Percentiles rank a stretch among this genome's conserved stretches.
These are phyloP conservation scores for Eretmocerus hayati DNA, from an alignment of 2,888 invertebrate genomes.

Conservation along the genomic window DNA sequence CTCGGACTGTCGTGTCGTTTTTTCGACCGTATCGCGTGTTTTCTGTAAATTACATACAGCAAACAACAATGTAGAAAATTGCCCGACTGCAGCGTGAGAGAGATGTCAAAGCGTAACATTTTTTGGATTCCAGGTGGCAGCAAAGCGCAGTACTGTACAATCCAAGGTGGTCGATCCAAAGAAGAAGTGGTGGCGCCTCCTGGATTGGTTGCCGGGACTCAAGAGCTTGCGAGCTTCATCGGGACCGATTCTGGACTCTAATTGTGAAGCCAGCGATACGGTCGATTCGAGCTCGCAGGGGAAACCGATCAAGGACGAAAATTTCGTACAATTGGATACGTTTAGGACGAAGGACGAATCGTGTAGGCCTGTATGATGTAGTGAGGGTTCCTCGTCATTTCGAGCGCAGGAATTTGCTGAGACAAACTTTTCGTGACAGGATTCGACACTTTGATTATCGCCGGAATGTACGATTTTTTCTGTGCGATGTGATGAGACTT, in stretches of 20 bases:
- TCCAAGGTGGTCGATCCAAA: conserved; percentile 5
- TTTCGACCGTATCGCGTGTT: no score
- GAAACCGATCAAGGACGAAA: conserved; percentile 31
- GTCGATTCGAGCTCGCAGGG: conserved; percentile 21
- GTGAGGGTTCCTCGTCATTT: neutral
- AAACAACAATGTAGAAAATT: no score
- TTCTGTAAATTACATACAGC: no score
- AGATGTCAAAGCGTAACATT: no score
- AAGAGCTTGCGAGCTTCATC: conserved; percentile 28
- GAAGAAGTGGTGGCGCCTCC: conserved; percentile 38
- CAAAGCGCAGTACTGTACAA: no score
- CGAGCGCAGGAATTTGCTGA: conserved; percentile 4
- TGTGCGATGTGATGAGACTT: no score
- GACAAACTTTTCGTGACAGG: conserved; percentile 3
- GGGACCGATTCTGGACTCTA: conserved; percentile 3
- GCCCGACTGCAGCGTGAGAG: no score
- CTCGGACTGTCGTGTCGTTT: no score
- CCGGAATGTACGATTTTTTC: no score
- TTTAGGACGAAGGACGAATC: conserved; percentile 15
- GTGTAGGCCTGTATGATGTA: conserved; percentile 15
- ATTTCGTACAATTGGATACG: conserved; percentile 39
- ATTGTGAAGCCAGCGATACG: conserved; percentile 22
- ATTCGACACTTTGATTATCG: no score
- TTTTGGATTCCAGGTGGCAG: no score
- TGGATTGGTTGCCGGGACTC: conserved; percentile 37